These are phyloP conservation scores for Pterocles gutturalis DNA, from an alignment of 2,113 vertebrate species.

Conservation along the genomic window DNA sequence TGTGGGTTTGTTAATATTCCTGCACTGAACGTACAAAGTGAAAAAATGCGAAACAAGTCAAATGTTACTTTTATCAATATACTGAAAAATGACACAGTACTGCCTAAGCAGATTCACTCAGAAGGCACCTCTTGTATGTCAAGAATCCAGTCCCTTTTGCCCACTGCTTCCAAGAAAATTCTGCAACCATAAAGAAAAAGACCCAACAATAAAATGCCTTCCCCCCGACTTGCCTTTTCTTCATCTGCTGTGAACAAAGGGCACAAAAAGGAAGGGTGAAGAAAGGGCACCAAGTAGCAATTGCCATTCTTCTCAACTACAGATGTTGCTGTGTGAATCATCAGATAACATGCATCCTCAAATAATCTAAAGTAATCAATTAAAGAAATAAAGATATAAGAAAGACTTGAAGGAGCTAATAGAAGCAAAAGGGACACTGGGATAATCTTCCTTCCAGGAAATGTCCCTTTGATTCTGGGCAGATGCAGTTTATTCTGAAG, in stretches of 20 bases:
- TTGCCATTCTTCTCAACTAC: neutral
- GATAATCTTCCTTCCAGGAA: neutral
- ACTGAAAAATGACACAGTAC: neutral
- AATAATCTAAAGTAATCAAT: neutral
- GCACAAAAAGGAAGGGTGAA: neutral
- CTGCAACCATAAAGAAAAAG: neutral
- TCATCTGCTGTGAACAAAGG: neutral
- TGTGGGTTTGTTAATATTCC: neutral
- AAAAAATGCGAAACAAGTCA: neutral
- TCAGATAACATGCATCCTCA: neutral
- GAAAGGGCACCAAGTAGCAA: neutral
- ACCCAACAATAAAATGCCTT: neutral
- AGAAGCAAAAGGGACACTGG: neutral
- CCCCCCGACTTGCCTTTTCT: neutral
- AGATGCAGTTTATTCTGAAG: neutral
- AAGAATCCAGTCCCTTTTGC: neutral
- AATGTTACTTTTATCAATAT: neutral
- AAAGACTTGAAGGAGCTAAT: neutral
- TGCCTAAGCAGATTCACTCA: neutral
- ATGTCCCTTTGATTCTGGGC: neutral
- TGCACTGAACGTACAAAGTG: rapidly evolving
- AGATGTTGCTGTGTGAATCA: neutral
- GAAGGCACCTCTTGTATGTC: neutral
- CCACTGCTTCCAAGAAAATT: neutral
- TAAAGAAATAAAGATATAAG: neutral